Evolutionary conservation across 2,888 invertebrate genomes (phyloP).

Genomic region (Orthonychiurus folsomi): DNA sequence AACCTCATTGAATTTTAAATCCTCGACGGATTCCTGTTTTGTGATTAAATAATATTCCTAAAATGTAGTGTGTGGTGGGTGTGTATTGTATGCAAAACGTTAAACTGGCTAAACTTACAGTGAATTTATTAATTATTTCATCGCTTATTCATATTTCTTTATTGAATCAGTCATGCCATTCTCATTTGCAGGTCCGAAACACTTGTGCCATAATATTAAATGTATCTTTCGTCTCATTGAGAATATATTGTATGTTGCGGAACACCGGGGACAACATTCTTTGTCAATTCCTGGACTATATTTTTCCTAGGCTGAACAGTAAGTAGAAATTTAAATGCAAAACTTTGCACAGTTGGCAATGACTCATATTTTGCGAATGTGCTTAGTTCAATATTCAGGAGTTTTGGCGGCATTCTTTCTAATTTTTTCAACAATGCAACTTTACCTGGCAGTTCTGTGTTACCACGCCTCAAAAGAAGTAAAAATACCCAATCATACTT

Average conservation of each 20-base stretch:
- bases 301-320: not conserved
- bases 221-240: not conserved
- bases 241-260: not conserved
- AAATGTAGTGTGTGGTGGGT: not conserved
- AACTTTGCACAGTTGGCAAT: too few relatives aligned
- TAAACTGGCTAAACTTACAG: too few relatives aligned
- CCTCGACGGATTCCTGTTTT: too few relatives aligned
- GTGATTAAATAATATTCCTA: not conserved
- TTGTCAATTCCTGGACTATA: not conserved
- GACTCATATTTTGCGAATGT: too few relatives aligned
- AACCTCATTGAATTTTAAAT: too few relatives aligned
- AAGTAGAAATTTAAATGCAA: not conserved
- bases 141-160: too few relatives aligned
- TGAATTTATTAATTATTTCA: too few relatives aligned
- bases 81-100: not conserved
- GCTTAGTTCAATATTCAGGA: not conserved
- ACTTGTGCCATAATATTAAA: not conserved
- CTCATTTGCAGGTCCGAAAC: not conserved
- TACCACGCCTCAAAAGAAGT: constrained; percentile 14
- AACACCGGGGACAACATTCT: not conserved
- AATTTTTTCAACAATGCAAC: not conserved
- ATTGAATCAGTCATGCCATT: not conserved
- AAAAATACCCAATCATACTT: constrained; percentile 7
- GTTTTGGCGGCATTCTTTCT: not conserved
- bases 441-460: not conserved